These are phyloP conservation scores for Volucella inflata DNA, from an alignment of 2,888 invertebrate genomes.

Conservation along the genomic window DNA sequence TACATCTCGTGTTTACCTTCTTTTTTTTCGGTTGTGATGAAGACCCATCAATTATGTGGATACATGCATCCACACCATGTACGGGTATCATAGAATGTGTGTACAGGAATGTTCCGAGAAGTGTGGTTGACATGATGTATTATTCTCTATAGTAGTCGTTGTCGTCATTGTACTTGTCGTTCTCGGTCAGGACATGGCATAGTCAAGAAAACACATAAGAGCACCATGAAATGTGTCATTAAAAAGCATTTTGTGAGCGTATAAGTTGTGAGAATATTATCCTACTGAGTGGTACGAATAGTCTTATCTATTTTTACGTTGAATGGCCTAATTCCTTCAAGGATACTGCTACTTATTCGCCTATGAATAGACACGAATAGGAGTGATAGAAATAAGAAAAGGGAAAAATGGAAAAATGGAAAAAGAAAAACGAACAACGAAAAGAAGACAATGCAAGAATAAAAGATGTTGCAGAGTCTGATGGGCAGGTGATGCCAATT, in stretches of 20 bases:
- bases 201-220: conserved; percentile 5
- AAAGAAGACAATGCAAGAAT: no score
- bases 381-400: no score
- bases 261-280: conserved; percentile 17
- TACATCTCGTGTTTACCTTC: conserved; percentile 28
- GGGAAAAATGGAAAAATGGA: no score
- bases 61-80: background rate
- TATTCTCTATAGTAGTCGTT: no score
- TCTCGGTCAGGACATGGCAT: no score
- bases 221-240: conserved; percentile 64
- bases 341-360: conserved; percentile 31
- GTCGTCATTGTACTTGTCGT: no score
- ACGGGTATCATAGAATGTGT: background rate
- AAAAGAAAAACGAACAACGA: no score
- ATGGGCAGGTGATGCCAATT: no score
- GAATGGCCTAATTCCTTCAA: conserved; percentile 61
- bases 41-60: conserved; percentile 50
- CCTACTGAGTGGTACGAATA: conserved; percentile 33
- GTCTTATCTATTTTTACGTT: conserved; percentile 54
- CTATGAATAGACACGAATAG: conserved; percentile 1
- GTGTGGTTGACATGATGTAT: no score
- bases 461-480: no score
- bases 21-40: conserved; percentile 50
- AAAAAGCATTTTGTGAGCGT: conserved; percentile 58
- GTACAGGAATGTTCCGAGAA: background rate